Evolutionary conservation across 2,888 invertebrate species (phyloP).

Genomic region (Hipparchia semele): DNA sequence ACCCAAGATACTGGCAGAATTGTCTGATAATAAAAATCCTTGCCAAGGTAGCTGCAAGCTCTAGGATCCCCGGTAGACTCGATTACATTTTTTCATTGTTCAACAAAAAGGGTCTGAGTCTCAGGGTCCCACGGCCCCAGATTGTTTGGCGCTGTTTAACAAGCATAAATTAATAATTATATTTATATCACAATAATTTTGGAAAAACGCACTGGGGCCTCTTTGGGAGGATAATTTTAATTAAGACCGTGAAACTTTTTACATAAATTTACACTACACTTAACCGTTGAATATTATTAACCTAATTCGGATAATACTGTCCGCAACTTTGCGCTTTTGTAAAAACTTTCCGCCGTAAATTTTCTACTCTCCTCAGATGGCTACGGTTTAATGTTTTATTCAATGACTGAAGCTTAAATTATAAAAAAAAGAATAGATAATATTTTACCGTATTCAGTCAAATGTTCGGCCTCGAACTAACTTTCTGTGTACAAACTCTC

Average conservation of each 20-base stretch:
- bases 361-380: neutral
- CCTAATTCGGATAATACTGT: neutral
- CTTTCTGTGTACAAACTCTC: too few relatives aligned
- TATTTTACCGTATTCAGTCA: neutral
- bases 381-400: constrained; percentile 5
- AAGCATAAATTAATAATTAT: too few relatives aligned
- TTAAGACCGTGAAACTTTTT: neutral
- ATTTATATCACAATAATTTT: neutral
- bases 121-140: too few relatives aligned
- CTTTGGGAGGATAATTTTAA: neutral
- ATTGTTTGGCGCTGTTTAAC: too few relatives aligned
- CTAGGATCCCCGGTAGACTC: too few relatives aligned
- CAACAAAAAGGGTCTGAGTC: too few relatives aligned
- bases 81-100: too few relatives aligned
- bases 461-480: neutral
- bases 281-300: neutral
- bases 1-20: too few relatives aligned
- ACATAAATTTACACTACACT: constrained; percentile 14
- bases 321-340: constrained; percentile 8
- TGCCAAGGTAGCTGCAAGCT: too few relatives aligned
- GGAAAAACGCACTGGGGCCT: neutral
- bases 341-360: neutral
- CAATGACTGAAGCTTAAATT: neutral
- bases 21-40: too few relatives aligned
- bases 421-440: neutral